Conservation (phyloP, 1,140 invertebrate species). For the Apis cerana region DNA sequence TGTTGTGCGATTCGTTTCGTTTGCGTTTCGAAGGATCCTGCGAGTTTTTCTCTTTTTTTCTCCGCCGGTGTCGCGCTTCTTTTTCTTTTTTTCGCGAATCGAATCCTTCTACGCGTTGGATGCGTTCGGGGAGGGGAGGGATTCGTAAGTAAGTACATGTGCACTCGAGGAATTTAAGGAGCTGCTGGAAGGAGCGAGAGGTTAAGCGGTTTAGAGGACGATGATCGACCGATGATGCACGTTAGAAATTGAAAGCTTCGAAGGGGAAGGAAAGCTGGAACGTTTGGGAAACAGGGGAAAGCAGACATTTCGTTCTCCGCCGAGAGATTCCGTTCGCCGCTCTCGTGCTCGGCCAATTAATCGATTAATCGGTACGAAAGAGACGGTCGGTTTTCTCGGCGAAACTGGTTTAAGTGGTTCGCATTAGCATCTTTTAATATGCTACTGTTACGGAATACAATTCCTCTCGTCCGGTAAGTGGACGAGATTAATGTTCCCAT, state of each 20-base stretch:
- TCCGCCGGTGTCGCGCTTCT: neutral
- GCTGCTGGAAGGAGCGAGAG: neutral
- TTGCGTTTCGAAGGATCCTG: no score
- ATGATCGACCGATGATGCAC: neutral
- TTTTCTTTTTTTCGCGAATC: no score
- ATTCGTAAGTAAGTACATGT: neutral
- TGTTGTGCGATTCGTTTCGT: no score
- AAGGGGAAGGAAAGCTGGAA: conserved; percentile 12
- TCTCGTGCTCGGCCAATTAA: conserved; percentile 18
- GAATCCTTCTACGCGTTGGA: neutral
- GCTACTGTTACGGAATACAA: conserved; percentile 44
- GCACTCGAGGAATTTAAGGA: neutral
- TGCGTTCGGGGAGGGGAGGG: no score
- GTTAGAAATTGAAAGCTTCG: conserved; percentile 16
- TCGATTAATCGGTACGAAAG: conserved; percentile 29
- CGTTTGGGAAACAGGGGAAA: neutral
- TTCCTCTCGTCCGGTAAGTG: conserved; percentile 15
- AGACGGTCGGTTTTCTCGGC: conserved; percentile 9
- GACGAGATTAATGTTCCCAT: conserved; percentile 40
- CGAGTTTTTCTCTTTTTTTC: no score
- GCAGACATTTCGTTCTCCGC: conserved; percentile 7
- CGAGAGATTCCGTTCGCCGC: neutral
- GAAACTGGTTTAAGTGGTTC: conserved; percentile 41
- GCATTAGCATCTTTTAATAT: conserved; percentile 34
- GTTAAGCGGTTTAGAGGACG: conserved; percentile 19